Percentiles rank a stretch among this genome's conserved stretches.
phyloP scores from a whole-genome alignment of 2,113 vertebrate genomes.

The Syngnathus scovelli region DNA sequence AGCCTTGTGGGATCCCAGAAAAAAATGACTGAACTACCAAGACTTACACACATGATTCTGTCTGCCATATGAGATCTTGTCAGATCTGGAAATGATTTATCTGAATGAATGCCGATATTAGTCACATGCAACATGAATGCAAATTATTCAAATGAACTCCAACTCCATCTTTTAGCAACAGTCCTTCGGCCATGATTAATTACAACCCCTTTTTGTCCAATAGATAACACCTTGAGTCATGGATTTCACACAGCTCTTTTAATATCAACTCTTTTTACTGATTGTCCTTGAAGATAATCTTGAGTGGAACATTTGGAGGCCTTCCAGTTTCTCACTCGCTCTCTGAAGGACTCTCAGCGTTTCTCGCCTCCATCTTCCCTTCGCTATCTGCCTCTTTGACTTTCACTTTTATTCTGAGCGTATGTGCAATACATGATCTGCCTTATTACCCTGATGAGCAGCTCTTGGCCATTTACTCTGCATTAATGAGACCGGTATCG shows the following conservation, averaged over 20 bases:
- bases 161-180: conserved; percentile 49
- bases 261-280: conserved; percentile 70
- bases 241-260: conserved; percentile 65
- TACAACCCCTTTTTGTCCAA: conserved; percentile 52
- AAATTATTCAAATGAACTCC: conserved; percentile 67
- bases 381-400: background rate
- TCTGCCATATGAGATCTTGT: too few species aligned
- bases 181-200: conserved; percentile 69
- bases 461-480: conserved; percentile 24
- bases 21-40: too few species aligned
- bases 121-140: background rate
- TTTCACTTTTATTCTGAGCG: conserved; percentile 15
- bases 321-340: conserved; percentile 27
- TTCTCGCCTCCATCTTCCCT: conserved; percentile 1
- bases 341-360: conserved; percentile 23
- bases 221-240: conserved; percentile 68
- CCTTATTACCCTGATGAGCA: conserved; percentile 50
- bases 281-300: conserved; percentile 70
- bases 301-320: conserved; percentile 52
- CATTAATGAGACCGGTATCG: conserved; percentile 32
- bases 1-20: too few species aligned
- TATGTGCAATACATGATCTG: conserved; percentile 13
- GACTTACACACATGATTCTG: too few species aligned
- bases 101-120: background rate
- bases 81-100: background rate